phyloP scores from a whole-genome alignment of 2,888 invertebrate species.

The Netelia melanura region DNA sequence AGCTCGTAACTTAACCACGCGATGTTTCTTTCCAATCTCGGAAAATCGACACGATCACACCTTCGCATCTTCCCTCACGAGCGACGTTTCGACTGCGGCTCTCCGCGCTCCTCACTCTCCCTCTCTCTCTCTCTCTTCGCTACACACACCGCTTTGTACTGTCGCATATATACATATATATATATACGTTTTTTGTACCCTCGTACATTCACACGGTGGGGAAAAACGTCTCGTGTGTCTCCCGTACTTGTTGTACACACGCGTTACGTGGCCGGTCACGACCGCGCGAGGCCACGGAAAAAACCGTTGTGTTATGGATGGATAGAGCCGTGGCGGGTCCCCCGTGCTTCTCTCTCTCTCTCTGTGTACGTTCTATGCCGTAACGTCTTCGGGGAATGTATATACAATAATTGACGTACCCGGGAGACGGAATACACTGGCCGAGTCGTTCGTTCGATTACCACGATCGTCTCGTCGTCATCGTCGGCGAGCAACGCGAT shows the following conservation, averaged over 20 bases:
- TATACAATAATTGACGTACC: neutral
- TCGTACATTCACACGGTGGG: neutral
- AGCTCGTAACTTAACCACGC: neutral
- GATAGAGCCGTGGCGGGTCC: conserved; percentile 20
- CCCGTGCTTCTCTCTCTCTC: neutral
- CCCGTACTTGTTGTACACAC: conserved; percentile 61
- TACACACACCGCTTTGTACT: neutral
- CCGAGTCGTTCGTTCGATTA: conserved; percentile 2
- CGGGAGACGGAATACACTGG: neutral
- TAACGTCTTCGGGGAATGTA: neutral
- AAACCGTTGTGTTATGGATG: conserved; percentile 51
- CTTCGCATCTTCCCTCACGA: neutral
- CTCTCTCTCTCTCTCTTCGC: neutral
- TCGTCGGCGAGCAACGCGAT: conserved; percentile 19
- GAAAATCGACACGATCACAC: neutral
- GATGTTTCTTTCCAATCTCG: neutral
- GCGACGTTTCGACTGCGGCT: neutral
- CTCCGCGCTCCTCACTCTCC: neutral
- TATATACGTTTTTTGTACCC: conserved; percentile 4
- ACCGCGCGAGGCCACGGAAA: conserved; percentile 65
- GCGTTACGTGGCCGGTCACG: conserved; percentile 67
- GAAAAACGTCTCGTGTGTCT: conserved; percentile 30
- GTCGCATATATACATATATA: neutral
- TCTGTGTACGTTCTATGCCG: neutral
- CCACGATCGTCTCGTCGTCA: conserved; percentile 17